Percentiles rank a stretch among this genome's conserved stretches.
These are phyloP conservation scores for Chelonus formosanus DNA, from an alignment of 2,888 invertebrate species.

Conservation along the genomic window DNA sequence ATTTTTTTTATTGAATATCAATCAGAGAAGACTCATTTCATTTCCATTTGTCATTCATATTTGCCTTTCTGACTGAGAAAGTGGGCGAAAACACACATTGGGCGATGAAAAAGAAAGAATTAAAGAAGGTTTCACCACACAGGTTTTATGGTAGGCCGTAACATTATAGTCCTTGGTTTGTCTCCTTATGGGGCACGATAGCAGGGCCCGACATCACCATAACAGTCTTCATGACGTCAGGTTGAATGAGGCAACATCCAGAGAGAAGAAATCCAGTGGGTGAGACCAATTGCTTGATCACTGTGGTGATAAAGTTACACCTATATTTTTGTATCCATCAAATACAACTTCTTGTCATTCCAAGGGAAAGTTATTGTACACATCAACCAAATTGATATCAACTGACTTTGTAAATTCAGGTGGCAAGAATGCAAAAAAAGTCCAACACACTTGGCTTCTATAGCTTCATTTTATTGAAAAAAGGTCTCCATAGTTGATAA, in stretches of 20 bases:
- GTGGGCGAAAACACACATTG: conserved; percentile 25
- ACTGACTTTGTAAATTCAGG: too few relatives aligned
- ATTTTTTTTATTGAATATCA: too few relatives aligned
- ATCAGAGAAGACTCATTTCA: too few relatives aligned
- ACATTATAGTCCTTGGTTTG: conserved; percentile 41
- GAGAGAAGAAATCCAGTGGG: conserved; percentile 18
- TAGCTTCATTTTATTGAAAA: conserved; percentile 13
- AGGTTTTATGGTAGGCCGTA: conserved; percentile 33
- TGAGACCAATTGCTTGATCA: conserved; percentile 18
- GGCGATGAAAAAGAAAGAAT: conserved; percentile 7
- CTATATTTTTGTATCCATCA: not conserved
- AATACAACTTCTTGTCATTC: not conserved
- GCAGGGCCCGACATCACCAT: conserved; percentile 50
- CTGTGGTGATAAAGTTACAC: not conserved
- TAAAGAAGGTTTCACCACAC: conserved; percentile 26
- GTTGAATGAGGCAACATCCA: conserved; percentile 45
- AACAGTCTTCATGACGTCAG: conserved; percentile 51
- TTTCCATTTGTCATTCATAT: not conserved
- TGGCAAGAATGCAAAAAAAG: not conserved
- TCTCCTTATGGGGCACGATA: conserved; percentile 53
- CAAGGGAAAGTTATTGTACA: not conserved
- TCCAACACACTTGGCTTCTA: conserved; percentile 23
- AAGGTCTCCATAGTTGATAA: not conserved
- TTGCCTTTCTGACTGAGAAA: conserved; percentile 24
- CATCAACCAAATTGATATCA: too few relatives aligned